A percentile compares a stretch with the other conserved stretches of the same genome.
Evolutionary conservation across 2,113 vertebrate species (phyloP).

Genomic region (Hoplias malabaricus): DNA sequence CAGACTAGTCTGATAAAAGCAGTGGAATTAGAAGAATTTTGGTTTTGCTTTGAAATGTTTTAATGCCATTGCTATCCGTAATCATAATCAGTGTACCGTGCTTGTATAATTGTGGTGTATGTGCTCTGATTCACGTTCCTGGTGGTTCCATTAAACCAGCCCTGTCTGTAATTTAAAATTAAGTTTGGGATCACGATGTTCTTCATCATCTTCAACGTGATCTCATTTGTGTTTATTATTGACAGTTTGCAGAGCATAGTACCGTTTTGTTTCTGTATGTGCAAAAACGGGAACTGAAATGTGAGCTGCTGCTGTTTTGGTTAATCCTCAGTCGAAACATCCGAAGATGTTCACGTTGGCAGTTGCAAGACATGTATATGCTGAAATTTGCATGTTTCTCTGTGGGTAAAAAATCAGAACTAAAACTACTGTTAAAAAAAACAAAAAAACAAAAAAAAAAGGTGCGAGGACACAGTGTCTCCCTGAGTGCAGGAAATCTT

Average conservation of each 20-base stretch:
- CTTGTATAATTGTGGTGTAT: no score
- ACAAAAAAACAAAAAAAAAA: background rate
- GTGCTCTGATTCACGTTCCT: no score
- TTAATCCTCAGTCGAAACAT: background rate
- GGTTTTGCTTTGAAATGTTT: no score
- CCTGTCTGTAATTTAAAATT: no score
- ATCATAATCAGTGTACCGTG: no score
- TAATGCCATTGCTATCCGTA: no score
- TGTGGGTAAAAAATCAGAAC: background rate
- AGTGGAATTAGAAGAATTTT: no score
- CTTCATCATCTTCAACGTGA: no score
- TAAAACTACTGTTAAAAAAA: background rate
- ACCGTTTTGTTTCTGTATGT: background rate
- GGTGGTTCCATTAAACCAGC: no score
- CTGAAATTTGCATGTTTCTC: slow-evolving; percentile 11
- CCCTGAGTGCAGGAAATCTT: background rate
- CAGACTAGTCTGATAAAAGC: no score
- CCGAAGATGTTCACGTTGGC: background rate
- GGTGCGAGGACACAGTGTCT: background rate
- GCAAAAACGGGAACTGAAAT: slow-evolving; percentile 28
- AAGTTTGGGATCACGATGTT: background rate
- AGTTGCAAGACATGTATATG: background rate
- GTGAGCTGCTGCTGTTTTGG: background rate
- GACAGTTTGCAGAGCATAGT: background rate
- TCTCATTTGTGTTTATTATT: background rate